phyloP scores from a whole-genome alignment of 2,888 invertebrate species.

The Fragum fragum region DNA sequence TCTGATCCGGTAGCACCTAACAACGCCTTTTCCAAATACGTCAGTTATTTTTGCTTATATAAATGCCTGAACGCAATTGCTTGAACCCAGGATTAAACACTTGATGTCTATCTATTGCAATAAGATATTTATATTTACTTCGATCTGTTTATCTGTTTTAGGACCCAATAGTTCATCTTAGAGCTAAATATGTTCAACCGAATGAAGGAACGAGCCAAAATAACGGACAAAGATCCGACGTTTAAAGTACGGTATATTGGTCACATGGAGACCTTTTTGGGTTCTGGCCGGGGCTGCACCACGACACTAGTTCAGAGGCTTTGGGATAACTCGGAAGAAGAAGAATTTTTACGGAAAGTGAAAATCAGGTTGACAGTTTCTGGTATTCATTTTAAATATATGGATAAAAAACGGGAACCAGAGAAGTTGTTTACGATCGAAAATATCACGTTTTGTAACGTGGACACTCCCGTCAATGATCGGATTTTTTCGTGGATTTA shows the following conservation, averaged over 20 bases:
- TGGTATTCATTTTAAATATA: constrained; percentile 73
- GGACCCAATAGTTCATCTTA: background rate
- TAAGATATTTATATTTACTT: no score
- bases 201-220: constrained; percentile 77
- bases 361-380: constrained; percentile 69
- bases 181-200: constrained; percentile 73
- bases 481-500: constrained; percentile 82
- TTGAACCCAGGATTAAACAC: no score
- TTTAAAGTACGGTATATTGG: constrained; percentile 81
- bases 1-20: no score
- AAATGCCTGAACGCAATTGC: no score
- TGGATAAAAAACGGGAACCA: constrained; percentile 70
- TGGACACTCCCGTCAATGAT: constrained; percentile 77
- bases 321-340: constrained; percentile 81
- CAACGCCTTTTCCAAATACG: no score
- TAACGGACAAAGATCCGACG: constrained; percentile 80
- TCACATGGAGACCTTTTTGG: constrained; percentile 75
- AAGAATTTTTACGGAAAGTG: constrained; percentile 72
- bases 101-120: no score
- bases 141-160: background rate
- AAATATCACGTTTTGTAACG: constrained; percentile 82
- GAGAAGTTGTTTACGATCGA: constrained; percentile 74
- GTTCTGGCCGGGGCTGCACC: constrained; percentile 80
- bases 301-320: constrained; percentile 76
- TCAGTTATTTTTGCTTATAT: no score